phyloP scores from a whole-genome alignment of 2,797 vertebrate genomes.

The Danio kyathit region DNA sequence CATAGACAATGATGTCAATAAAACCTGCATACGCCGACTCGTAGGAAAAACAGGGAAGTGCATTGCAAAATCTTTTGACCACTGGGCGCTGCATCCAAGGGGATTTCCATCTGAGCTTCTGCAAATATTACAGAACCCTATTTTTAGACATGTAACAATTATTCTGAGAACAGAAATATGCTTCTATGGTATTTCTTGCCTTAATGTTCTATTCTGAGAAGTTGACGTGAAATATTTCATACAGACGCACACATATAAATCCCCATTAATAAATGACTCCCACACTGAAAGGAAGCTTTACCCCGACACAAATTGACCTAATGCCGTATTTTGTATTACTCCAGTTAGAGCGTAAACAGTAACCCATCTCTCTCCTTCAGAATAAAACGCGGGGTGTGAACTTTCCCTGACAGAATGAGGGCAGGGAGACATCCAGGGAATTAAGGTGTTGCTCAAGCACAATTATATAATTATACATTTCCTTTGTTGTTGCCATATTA shows the following conservation, averaged over 20 bases:
- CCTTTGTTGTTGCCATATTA: slow-evolving; percentile 64
- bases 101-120: slow-evolving; percentile 46
- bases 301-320: slow-evolving; percentile 5
- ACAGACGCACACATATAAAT: neutral
- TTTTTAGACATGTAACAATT: slow-evolving; percentile 28
- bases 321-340: slow-evolving; percentile 45
- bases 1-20: slow-evolving; percentile 27
- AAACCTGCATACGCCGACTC: slow-evolving; percentile 22
- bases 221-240: neutral
- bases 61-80: slow-evolving; percentile 43
- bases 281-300: slow-evolving; percentile 4
- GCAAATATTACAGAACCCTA: slow-evolving; percentile 41
- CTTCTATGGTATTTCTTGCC: slow-evolving; percentile 21
- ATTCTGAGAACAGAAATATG: slow-evolving; percentile 28
- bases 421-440: slow-evolving; percentile 58
- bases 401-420: slow-evolving; percentile 74
- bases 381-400: slow-evolving; percentile 58
- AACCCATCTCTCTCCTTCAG: slow-evolving; percentile 55
- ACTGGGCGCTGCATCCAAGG: slow-evolving; percentile 27
- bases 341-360: slow-evolving; percentile 42
- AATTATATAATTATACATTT: slow-evolving; percentile 71
- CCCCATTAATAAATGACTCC: slow-evolving; percentile 1
- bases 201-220: slow-evolving; percentile 21
- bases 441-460: slow-evolving; percentile 66
- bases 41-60: slow-evolving; percentile 44